Base-by-base conservation (phyloP, 2,888 invertebrate species). In the Kuschelorhynchus macadamiae region DNA sequence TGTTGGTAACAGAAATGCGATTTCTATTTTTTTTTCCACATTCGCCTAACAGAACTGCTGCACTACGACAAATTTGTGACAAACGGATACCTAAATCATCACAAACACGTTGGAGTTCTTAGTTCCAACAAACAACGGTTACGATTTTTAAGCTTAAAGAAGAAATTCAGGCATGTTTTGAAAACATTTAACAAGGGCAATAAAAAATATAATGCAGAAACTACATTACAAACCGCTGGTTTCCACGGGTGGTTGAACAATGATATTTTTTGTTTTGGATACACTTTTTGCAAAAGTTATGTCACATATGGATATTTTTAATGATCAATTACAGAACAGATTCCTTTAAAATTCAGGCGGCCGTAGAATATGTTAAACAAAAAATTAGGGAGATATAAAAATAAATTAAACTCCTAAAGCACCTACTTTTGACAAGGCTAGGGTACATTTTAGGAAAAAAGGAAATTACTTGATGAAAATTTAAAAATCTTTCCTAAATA, bases 1-100 rank as follows among this genome's bases (percentile, higher is more conserved):
- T 70, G 66, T 70, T 46, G 53, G 49, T 18, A 56, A 66, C 52
- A 44, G 66, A 36, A 57, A 42, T 59, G 57, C 52, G 14, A 66
- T 66, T 41, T 33, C 60, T 14, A 32, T 3, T 47, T 12, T 70
- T 70, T 53, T 70, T 70, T 52, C 56, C 56, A n/a, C 46, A 30
- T 14, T 63, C 49, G 12, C 55, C 63, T 25, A 7, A 12, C 20
- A 53, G n/a, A 25, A 25, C 7, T 7, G 25, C 25, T 25, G 25
- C 25, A 25, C 7, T 25, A 25, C 11, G 11, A 36, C 12, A 36
- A 12, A 57, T 57, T 12, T 46, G 14, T 1, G 12, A 8, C 11
- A 44, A n/a, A 44, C 46, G 32, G 1, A 14, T 44, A 2, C 42
- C 21, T 30, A 42, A 11, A 56, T 0, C 44, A 2, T 57, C 30